A percentile compares a stretch with the other conserved stretches of the same genome.
phyloP scores from a whole-genome alignment of 2,113 vertebrate species.

The Hiodon alosoides region DNA sequence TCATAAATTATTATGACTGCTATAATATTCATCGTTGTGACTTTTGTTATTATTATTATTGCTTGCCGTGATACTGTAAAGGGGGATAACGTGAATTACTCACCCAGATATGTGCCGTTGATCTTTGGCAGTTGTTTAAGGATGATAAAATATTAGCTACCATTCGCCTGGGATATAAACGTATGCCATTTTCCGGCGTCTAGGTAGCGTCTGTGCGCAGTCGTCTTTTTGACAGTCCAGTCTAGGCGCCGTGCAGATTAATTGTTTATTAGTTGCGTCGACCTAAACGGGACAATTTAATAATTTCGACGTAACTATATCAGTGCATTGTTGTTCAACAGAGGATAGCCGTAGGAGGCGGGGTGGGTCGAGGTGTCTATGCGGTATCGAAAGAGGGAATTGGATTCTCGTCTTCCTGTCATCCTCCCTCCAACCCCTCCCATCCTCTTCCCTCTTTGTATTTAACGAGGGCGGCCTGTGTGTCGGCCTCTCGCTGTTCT shows the following conservation, averaged over 20 bases:
- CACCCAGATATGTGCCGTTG: conserved; percentile 52
- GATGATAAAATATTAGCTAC: conserved; percentile 40
- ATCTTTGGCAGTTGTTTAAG: conserved; percentile 43
- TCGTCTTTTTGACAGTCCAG: conserved; percentile 35
- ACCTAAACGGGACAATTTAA: conserved; percentile 27
- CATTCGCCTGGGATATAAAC: conserved; percentile 60
- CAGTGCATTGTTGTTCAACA: conserved; percentile 36
- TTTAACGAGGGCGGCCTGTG: conserved; percentile 49
- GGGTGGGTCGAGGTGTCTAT: conserved; percentile 30
- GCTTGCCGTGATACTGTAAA: conserved; percentile 14
- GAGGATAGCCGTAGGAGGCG: conserved; percentile 21
- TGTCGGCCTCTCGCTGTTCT: conserved; percentile 43
- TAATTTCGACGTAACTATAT: conserved; percentile 24
- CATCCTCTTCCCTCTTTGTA: conserved; percentile 50
- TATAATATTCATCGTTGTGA: conserved; percentile 41
- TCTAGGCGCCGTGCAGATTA: conserved; percentile 51
- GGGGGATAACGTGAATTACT: conserved; percentile 46
- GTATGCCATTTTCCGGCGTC: conserved; percentile 54
- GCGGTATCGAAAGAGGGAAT: conserved; percentile 35
- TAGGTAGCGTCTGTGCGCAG: conserved; percentile 63
- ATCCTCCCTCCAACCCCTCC: conserved; percentile 33
- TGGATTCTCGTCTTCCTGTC: conserved; percentile 35
- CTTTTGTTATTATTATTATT: conserved; percentile 33
- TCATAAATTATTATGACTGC: conserved; percentile 65
- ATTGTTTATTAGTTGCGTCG: conserved; percentile 47